A percentile compares a stretch with the other conserved stretches of the same genome.
These are phyloP conservation scores for Lysiphlebus fabarum DNA, from an alignment of 1,140 invertebrate genomes.

Conservation along the genomic window DNA sequence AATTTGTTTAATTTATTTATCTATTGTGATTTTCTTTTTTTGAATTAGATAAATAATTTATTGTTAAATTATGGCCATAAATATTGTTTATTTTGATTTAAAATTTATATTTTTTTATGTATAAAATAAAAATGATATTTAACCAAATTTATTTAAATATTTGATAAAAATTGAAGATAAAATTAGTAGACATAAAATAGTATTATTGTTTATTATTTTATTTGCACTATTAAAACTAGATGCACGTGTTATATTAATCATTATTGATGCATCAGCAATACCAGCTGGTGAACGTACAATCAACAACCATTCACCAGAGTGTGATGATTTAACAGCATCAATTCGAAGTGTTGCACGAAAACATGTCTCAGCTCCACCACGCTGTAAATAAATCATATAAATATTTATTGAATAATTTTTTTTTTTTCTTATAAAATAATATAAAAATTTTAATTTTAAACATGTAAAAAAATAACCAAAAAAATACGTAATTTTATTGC, in stretches of 20 bases:
- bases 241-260: conserved; percentile 59
- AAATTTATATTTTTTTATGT: too few species aligned
- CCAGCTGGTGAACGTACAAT: conserved; percentile 58
- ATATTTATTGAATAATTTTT: too few species aligned
- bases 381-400: conserved; percentile 46
- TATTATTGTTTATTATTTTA: conserved; percentile 30
- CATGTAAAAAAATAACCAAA: too few species aligned
- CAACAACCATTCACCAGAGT: conserved; percentile 60
- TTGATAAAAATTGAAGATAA: conserved; percentile 39
- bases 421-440: too few species aligned
- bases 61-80: too few species aligned
- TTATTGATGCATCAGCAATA: conserved; percentile 57
- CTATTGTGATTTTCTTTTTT: too few species aligned
- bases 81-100: too few species aligned
- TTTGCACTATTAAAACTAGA: conserved; percentile 45
- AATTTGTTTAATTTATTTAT: too few species aligned
- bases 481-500: too few species aligned
- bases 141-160: conserved; percentile 36
- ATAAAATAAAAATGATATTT: conserved; percentile 13
- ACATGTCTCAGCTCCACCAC: conserved; percentile 54
- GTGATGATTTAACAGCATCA: conserved; percentile 54
- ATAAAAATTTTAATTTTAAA: too few species aligned
- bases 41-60: too few species aligned
- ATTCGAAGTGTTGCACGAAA: conserved; percentile 57
- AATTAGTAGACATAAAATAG: conserved; percentile 36